These are phyloP conservation scores for Ciona savignyi DNA, from an alignment of 23 tunicate genomes.

Conservation along the genomic window DNA sequence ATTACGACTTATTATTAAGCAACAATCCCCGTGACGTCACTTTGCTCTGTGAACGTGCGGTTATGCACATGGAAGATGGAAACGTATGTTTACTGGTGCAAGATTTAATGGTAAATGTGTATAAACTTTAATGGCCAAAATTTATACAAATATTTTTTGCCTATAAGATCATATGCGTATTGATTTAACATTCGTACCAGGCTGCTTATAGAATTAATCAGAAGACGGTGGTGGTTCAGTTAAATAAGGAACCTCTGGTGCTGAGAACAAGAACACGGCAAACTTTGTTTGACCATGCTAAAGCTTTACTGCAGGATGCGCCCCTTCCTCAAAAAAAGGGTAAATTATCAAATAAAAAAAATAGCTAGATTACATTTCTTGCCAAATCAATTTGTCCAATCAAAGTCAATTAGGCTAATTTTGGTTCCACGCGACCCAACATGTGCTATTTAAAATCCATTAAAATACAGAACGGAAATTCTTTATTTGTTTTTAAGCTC, in stretches of 20 bases:
- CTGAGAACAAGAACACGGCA: slow-evolving; percentile 58
- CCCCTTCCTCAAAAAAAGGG: slow-evolving; percentile 19
- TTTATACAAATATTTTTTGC: too few species aligned
- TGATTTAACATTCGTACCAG: too few species aligned
- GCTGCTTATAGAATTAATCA: slow-evolving; percentile 47
- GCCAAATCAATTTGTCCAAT: too few species aligned
- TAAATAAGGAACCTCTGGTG: slow-evolving; percentile 55
- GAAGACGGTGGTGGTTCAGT: slow-evolving; percentile 20
- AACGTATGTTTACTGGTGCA: slow-evolving; percentile 33
- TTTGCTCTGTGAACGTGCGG: slow-evolving; percentile 60
- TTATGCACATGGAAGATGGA: slow-evolving; percentile 62
- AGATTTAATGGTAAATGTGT: slow-evolving; percentile 40
- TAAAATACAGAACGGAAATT: too few species aligned
- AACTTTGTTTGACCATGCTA: slow-evolving; percentile 60
- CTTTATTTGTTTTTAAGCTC: slow-evolving; percentile 8
- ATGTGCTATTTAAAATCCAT: too few species aligned
- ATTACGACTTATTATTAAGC: slow-evolving; percentile 54
- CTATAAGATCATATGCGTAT: too few species aligned
- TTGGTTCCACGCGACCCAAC: too few species aligned
- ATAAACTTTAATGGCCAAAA: background rate
- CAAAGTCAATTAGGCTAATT: too few species aligned
- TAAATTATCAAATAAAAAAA: too few species aligned
- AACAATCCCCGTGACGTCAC: slow-evolving; percentile 52
- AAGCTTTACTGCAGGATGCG: slow-evolving; percentile 43
- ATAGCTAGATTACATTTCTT: too few species aligned